Evolutionary conservation across 1,140 invertebrate genomes (phyloP).

Genomic region (Metopolophium dirhodum): DNA sequence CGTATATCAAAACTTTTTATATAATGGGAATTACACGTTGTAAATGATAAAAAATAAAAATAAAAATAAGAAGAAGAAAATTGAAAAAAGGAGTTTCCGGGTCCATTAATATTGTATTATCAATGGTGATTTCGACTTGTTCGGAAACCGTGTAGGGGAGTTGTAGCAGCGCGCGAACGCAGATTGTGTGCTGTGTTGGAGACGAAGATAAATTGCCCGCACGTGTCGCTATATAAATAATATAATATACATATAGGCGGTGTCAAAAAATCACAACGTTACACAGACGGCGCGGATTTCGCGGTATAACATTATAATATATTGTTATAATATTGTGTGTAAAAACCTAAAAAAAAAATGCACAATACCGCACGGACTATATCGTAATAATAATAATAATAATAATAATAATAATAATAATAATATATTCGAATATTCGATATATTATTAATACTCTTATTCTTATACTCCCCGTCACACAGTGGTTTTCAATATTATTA

Average conservation of each 20-base stretch:
- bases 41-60: not conserved
- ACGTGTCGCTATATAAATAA: not conserved
- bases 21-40: not conserved
- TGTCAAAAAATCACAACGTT: not conserved
- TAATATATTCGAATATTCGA: no score
- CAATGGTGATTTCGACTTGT: not conserved
- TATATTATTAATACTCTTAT: no score
- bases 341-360: not conserved
- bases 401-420: not conserved
- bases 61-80: no score
- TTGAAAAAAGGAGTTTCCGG: not conserved
- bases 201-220: slow-evolving; percentile 9
- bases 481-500: no score
- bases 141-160: not conserved
- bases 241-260: not conserved
- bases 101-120: not conserved
- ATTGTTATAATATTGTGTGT: not conserved
- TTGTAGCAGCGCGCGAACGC: not conserved
- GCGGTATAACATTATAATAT: no score
- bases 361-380: not conserved
- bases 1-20: not conserved
- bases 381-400: not conserved
- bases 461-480: no score
- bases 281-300: not conserved
- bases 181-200: not conserved